phyloP scores from a whole-genome alignment of 2,888 invertebrate genomes.

The Agriopis leucophaearia region DNA sequence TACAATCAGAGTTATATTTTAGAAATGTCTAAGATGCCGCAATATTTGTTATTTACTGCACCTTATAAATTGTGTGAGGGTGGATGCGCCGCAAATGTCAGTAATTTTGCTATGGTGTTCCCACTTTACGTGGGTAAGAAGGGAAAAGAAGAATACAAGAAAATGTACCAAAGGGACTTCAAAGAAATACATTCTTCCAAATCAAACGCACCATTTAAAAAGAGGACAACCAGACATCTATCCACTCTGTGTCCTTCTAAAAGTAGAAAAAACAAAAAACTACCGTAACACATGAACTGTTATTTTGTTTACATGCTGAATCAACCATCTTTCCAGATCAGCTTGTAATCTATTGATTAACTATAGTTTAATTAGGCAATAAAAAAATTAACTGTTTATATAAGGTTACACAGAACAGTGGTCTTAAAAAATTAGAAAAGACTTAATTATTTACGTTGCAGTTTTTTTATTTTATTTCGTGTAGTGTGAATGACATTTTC shows the following conservation, averaged over 20 bases:
- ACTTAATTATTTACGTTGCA: no score
- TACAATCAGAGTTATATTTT: conserved; percentile 56
- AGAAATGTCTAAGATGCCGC: conserved; percentile 58
- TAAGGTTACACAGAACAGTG: no score
- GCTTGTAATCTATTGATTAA: background rate
- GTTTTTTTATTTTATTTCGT: no score
- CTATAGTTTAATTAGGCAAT: no score
- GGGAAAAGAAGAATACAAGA: conserved; percentile 53
- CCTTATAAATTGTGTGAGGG: conserved; percentile 71
- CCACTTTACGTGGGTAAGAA: conserved; percentile 66
- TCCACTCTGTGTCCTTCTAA: conserved; percentile 18
- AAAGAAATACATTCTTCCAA: conserved; percentile 40
- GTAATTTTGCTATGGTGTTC: conserved; percentile 62
- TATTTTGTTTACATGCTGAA: background rate
- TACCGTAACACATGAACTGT: background rate
- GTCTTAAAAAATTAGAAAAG: no score
- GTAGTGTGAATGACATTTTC: no score
- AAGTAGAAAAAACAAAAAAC: background rate
- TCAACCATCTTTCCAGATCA: background rate
- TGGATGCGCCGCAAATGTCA: conserved; percentile 50
- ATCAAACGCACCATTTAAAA: conserved; percentile 58
- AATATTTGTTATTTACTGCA: conserved; percentile 70
- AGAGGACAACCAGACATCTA: conserved; percentile 17
- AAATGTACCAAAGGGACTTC: conserved; percentile 57
- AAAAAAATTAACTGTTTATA: no score